Evolutionary conservation across 2,888 invertebrate species (phyloP), one percentile per base, ranked within the genome.

Genomic region (Pharmacophagus antenor): DNA sequence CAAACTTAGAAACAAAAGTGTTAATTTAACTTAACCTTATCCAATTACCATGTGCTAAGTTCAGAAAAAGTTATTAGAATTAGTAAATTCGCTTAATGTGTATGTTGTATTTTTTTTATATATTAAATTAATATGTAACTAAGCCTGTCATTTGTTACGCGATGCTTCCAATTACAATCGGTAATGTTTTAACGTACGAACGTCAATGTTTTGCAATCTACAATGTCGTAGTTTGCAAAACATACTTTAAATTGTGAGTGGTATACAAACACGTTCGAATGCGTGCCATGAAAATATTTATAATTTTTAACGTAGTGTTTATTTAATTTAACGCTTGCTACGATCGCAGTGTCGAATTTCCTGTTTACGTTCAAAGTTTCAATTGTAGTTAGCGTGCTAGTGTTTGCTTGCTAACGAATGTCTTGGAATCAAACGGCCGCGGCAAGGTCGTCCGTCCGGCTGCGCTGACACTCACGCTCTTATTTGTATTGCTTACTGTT

Each of bases 391-490:
- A 56, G 56, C 62, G 22, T 63, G 65, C 62, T 63, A 63, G 56
- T 69, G 70, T 69, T 65, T 66, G 62, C 56, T 63, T 52, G 63
- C 51, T 51, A 20, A 61, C 64, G 65, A 62, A 57, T 64, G 63
- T 63, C 63, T 66, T 56, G 65, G 67, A 70, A 66, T 63, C 66
- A 68, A 70, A 71, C 74, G 74, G 74, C 72, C 73, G 67, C 62
- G 70, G 67, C 80, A 80, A 82, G 81, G 80, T 72, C 77, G 75
- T 58, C 65, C 64, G 67, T 64, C 61, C n/a, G n/a, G 63, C 65
- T 63, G 66, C 65, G 67, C 70, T 73, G 73, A 76, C 76, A 73
- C 70, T 78, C 74, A 25, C 48, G 42, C 44, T 48, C 48, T 17
- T n/a, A 15, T 58, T 20, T 52, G 52, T 53, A 20, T 37, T 37